Percentiles rank a stretch among this genome's conserved stretches.
These are phyloP conservation scores for Colostygia pectinataria DNA, from an alignment of 2,888 invertebrate genomes.

Conservation along the genomic window DNA sequence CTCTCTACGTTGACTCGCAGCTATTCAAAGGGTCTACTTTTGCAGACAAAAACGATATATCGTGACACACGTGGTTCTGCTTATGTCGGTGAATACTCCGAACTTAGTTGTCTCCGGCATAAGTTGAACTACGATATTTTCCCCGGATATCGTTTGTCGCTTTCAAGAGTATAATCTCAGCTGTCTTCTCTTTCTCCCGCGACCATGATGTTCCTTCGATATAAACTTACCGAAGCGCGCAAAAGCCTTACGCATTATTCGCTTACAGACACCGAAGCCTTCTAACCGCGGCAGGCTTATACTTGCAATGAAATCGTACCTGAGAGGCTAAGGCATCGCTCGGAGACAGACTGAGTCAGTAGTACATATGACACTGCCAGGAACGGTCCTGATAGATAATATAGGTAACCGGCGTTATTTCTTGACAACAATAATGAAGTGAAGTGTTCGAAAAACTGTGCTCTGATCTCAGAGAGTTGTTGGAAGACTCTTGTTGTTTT, in stretches of 20 bases:
- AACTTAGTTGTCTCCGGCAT: too few relatives aligned
- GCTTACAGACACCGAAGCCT: conserved; percentile 34
- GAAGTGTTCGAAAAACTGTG: conserved; percentile 57
- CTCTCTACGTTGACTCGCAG: conserved; percentile 49
- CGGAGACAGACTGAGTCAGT: conserved; percentile 61
- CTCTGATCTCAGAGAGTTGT: conserved; percentile 53
- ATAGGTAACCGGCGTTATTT: conserved; percentile 27
- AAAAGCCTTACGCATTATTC: conserved; percentile 25
- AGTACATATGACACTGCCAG: conserved; percentile 56
- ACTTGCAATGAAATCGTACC: conserved; percentile 66
- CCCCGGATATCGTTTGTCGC: too few relatives aligned
- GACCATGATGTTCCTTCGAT: conserved; percentile 56
- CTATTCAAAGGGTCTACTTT: too few relatives aligned
- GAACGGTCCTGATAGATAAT: conserved; percentile 39
- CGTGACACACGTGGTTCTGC: too few relatives aligned
- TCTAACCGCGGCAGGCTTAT: conserved; percentile 50
- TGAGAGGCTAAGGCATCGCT: conserved; percentile 57
- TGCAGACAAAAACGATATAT: too few relatives aligned
- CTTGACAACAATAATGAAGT: conserved; percentile 56
- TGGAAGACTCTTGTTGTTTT: conserved; percentile 29
- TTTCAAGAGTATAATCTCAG: too few relatives aligned
- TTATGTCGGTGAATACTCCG: too few relatives aligned
- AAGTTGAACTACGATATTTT: too few relatives aligned
- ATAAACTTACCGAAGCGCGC: conserved; percentile 19
- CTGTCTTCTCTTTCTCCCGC: conserved; percentile 67